Percentiles rank a stretch among this genome's conserved stretches.
Evolutionary conservation across 2,888 invertebrate genomes (phyloP).

Genomic region (Lapara coniferarum): DNA sequence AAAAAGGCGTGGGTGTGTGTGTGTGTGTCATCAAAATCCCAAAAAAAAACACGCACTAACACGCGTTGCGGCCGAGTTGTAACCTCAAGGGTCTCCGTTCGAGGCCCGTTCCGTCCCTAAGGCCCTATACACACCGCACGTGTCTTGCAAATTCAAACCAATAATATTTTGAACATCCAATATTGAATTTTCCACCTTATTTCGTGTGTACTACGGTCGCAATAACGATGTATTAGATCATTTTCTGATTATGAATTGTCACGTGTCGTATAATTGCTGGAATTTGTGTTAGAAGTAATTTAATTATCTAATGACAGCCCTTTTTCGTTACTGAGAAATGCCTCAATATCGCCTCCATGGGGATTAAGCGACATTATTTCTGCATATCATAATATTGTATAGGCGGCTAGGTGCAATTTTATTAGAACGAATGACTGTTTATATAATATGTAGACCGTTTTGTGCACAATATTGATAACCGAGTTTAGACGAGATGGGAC

Average conservation of each 20-base stretch:
- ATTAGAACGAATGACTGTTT: too few species aligned
- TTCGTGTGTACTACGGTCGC: too few species aligned
- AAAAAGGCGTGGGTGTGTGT: too few species aligned
- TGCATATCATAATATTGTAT: background rate
- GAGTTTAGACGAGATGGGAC: too few species aligned
- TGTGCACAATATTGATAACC: too few species aligned
- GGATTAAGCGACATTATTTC: background rate
- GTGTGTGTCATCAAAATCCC: background rate
- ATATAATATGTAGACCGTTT: too few species aligned
- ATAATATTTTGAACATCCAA: constrained; percentile 2
- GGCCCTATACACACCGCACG: constrained; percentile 23
- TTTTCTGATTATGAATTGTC: constrained; percentile 16
- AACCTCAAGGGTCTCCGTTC: constrained; percentile 17
- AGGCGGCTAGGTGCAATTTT: too few species aligned
- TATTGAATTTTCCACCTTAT: background rate
- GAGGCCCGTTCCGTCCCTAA: constrained; percentile 19
- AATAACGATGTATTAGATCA: background rate
- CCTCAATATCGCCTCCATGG: background rate
- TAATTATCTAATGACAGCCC: constrained; percentile 24
- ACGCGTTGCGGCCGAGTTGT: constrained; percentile 2
- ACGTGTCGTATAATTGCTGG: constrained; percentile 18
- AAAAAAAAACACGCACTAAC: background rate
- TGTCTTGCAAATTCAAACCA: constrained; percentile 17
- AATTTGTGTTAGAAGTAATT: constrained; percentile 31
- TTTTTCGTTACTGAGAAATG: background rate